Evolutionary conservation across 2,888 invertebrate genomes (phyloP), one percentile per base, ranked within the genome.

Genomic region (Drosophila heteroneura): DNA sequence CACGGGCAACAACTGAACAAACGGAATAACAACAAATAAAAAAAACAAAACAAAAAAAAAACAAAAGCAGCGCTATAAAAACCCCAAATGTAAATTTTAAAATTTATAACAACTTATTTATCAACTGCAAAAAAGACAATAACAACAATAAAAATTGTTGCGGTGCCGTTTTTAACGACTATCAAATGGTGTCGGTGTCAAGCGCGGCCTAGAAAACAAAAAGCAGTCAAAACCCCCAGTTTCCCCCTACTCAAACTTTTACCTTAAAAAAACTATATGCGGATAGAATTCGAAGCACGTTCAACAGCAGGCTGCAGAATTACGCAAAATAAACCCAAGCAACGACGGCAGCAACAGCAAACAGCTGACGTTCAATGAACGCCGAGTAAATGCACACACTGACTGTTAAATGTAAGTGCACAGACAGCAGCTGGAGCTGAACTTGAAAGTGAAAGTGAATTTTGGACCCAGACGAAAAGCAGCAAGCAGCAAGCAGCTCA

Each of bases 371-470:
- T 89, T 91, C 90, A 89, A 87, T 87, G 91, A 89, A 82, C 82
- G 90, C 66, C 68, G 74, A 61, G 73, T 78, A 74, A 75, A 84
- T 78, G 75, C 77, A 82, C 56, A 76, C 79, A 79, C 47, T 82
- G 83, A 79, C 60, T 82, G 80, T 69, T 64, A 83, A 75, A 82
- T 87, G 85, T 89, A 80, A 77, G 75, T 76, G 85, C 78, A 80
- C 74, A 64, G 69, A 73, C 70, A 61, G 62, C 65, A 80, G 73
- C 74, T 64, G 65, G 19, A 70, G 73, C 89, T 86, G 89, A 91
- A 89, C 91, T 90, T 86, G 91, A 90, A 91, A 90, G 91, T 92
- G 84, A 92, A 91, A 91, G 83, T 86, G 71, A 82, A 68, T 72
- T 64, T 71, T 39, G 57, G 53, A 22, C 49, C n/a, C 56, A 76